These are phyloP conservation scores for Amblyjoppa proteus DNA, from an alignment of 2,888 invertebrate species.

Conservation along the genomic window DNA sequence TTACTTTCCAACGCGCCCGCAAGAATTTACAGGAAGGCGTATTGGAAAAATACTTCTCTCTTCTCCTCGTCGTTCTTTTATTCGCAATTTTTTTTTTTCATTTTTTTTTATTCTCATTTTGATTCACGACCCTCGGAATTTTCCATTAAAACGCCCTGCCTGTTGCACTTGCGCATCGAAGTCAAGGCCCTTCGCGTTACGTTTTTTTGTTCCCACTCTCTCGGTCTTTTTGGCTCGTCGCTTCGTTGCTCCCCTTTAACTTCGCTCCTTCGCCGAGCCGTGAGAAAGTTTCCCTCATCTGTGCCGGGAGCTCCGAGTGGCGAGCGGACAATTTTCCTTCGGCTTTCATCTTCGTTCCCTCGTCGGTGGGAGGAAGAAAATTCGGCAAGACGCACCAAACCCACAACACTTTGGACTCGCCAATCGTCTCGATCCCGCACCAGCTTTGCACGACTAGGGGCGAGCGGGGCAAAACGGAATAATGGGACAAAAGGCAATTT, in stretches of 20 bases:
- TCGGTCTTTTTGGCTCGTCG: background rate
- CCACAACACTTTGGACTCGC: slow-evolving; percentile 42
- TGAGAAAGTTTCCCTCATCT: slow-evolving; percentile 39
- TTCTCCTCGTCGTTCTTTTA: slow-evolving; percentile 22
- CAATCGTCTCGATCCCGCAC: background rate
- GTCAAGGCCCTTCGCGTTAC: background rate
- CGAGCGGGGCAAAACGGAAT: too few relatives aligned
- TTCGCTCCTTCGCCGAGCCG: background rate
- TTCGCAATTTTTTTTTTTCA: background rate
- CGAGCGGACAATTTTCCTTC: slow-evolving; percentile 29
- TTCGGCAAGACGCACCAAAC: slow-evolving; percentile 35
- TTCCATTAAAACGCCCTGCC: slow-evolving; percentile 59
- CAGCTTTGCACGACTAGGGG: too few relatives aligned
- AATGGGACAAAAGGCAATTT: too few relatives aligned
- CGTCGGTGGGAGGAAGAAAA: slow-evolving; percentile 4
- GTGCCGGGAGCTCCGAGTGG: background rate
- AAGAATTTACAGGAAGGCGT: slow-evolving; percentile 39
- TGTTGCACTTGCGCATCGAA: slow-evolving; percentile 50
- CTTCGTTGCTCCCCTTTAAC: background rate
- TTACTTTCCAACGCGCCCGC: slow-evolving; percentile 9
- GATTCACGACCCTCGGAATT: slow-evolving; percentile 49
- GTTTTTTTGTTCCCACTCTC: slow-evolving; percentile 14
- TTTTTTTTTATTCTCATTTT: slow-evolving; percentile 14
- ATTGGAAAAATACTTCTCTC: slow-evolving; percentile 41
- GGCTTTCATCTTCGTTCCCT: slow-evolving; percentile 6